Percentiles rank a stretch among this genome's conserved stretches.
Evolutionary conservation across 2,113 vertebrate genomes (phyloP).

Genomic region (Stictonetta naevosa): DNA sequence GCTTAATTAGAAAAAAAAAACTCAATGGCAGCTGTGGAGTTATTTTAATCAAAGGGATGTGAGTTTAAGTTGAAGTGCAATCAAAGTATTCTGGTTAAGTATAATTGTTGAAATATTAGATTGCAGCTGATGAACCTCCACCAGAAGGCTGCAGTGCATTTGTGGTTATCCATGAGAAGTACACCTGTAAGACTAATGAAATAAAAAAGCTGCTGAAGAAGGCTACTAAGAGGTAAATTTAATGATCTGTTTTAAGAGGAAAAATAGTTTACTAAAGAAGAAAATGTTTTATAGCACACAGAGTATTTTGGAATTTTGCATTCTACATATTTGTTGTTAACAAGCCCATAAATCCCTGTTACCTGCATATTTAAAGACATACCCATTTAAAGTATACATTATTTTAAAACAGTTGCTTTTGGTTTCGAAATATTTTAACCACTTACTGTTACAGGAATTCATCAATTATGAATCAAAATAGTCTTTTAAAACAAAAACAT

Average conservation of each 20-base stretch:
- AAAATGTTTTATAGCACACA: background rate
- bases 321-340: background rate
- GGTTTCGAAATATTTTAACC: background rate
- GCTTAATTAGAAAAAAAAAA: constrained; percentile 53
- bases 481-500: background rate
- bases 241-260: background rate
- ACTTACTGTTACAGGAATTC: background rate
- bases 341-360: background rate
- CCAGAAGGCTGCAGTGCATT: constrained; percentile 90
- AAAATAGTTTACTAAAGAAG: background rate
- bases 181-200: constrained; percentile 90
- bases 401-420: background rate
- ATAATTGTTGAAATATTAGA: constrained; percentile 82
- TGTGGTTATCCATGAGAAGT: constrained; percentile 88
- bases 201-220: constrained; percentile 94
- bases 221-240: constrained; percentile 87
- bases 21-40: constrained; percentile 60
- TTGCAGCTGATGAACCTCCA: constrained; percentile 91
- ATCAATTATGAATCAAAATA: background rate
- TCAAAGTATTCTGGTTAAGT: constrained; percentile 69
- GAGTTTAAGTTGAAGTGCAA: constrained; percentile 60
- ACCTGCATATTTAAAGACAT: background rate
- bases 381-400: background rate
- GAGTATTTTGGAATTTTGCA: background rate
- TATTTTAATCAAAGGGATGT: constrained; percentile 73